A percentile compares a stretch with the other conserved stretches of the same genome.
Conservation (phyloP, 2,797 vertebrate species). For the Thamnophis elegans region DNA sequence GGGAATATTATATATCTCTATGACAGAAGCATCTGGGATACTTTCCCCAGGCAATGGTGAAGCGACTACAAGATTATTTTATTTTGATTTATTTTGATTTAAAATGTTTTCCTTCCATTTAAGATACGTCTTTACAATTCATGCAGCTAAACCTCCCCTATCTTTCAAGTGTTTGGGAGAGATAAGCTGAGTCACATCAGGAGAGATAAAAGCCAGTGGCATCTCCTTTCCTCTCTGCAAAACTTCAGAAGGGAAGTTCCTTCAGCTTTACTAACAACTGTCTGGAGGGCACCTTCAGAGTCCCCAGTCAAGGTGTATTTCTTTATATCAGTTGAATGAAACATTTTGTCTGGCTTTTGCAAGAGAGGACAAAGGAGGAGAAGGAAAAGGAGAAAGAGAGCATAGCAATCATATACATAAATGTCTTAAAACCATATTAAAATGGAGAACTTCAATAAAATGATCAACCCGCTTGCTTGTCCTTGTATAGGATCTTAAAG, state of each 20-base stretch:
- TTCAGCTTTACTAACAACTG: not conserved
- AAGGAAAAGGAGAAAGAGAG: not conserved
- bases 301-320: not conserved
- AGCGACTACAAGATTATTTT: not conserved
- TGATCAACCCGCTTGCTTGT: not conserved
- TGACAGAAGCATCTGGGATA: not conserved
- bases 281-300: not conserved
- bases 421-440: not conserved
- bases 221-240: not conserved
- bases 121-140: not conserved
- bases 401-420: not conserved
- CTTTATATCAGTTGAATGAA: not conserved
- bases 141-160: not conserved
- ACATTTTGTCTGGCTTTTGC: not conserved
- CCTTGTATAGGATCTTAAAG: not conserved
- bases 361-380: not conserved
- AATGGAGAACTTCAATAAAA: not conserved
- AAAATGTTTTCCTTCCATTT: not conserved
- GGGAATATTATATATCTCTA: not conserved
- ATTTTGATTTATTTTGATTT: not conserved
- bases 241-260: not conserved
- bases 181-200: not conserved
- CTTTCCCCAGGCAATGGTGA: not conserved
- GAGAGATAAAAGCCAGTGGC: not conserved
- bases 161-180: no score